Conservation (phyloP, 1,140 invertebrate species). For the Idris sp. region DNA sequence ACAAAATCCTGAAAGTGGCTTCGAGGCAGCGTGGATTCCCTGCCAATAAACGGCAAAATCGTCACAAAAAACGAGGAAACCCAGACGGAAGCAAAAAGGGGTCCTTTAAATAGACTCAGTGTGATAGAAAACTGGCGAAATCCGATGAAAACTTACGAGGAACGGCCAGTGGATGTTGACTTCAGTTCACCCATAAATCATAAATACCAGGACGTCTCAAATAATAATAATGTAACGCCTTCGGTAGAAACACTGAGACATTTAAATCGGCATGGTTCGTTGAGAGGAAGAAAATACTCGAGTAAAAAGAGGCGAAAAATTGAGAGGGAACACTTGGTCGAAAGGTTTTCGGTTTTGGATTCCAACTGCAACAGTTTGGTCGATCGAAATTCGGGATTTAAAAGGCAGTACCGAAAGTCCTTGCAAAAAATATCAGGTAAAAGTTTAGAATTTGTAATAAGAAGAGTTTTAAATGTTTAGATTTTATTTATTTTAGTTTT, state of each 20-base stretch:
- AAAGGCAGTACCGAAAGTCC: constrained; percentile 34
- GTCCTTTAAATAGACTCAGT: too few relatives aligned
- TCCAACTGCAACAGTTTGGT: constrained; percentile 8
- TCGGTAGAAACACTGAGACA: too few relatives aligned
- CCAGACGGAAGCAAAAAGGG: too few relatives aligned
- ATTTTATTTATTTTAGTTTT: constrained; percentile 1
- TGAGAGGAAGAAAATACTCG: constrained; percentile 36
- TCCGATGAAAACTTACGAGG: constrained; percentile 53
- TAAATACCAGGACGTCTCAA: constrained; percentile 39
- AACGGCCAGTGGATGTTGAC: constrained; percentile 69
- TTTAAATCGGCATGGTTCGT: too few relatives aligned
- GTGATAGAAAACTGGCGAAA: constrained; percentile 71
- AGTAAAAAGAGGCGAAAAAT: constrained; percentile 4
- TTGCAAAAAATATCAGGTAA: neutral
- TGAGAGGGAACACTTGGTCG: constrained; percentile 26
- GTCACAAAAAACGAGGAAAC: constrained; percentile 32
- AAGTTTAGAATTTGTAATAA: too few relatives aligned
- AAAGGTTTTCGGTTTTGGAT: constrained; percentile 5
- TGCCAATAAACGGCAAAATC: constrained; percentile 34
- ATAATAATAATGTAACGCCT: too few relatives aligned
- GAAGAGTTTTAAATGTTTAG: constrained; percentile 3
- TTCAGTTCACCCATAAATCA: constrained; percentile 16
- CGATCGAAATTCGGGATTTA: constrained; percentile 18
- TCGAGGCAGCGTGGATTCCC: constrained; percentile 71
- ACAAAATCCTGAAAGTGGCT: constrained; percentile 77